Conservation (phyloP, 2,113 vertebrate species). For the Callionymus lyra region DNA sequence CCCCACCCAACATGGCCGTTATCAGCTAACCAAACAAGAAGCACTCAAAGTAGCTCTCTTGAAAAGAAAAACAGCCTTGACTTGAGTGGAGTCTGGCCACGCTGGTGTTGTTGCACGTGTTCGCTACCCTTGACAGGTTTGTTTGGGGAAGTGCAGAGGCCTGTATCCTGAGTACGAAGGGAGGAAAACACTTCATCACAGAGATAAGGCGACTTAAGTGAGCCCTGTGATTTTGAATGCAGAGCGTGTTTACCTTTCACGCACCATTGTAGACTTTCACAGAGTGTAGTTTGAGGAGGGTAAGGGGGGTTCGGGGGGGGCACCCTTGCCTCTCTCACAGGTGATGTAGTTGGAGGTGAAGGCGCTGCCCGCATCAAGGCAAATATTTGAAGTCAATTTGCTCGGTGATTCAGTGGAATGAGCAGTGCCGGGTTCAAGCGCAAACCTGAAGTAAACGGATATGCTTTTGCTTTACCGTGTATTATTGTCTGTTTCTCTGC, state of each 20-base stretch:
- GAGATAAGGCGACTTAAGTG: constrained; percentile 66
- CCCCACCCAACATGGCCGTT: constrained; percentile 58
- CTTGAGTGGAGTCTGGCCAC: constrained; percentile 11
- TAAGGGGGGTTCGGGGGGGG: too few relatives aligned
- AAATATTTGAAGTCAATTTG: constrained; percentile 57
- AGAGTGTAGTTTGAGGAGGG: constrained; percentile 25
- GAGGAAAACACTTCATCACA: constrained; percentile 50
- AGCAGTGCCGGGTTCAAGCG: constrained; percentile 25
- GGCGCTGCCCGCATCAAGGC: constrained; percentile 28
- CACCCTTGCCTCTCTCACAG: constrained; percentile 13
- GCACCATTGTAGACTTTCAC: constrained; percentile 49
- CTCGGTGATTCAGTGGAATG: constrained; percentile 25
- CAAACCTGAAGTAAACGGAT: constrained; percentile 33
- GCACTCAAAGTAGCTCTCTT: constrained; percentile 45
- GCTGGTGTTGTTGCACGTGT: constrained; percentile 35
- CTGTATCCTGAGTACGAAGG: constrained; percentile 53
- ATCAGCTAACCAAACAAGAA: constrained; percentile 69
- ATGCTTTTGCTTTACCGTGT: background rate
- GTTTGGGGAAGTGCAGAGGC: constrained; percentile 54
- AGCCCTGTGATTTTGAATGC: constrained; percentile 51
- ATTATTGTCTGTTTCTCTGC: background rate
- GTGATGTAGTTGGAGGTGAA: constrained; percentile 50
- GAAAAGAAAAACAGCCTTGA: constrained; percentile 32
- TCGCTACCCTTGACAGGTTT: constrained; percentile 38
- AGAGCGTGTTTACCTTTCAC: constrained; percentile 61